These are phyloP conservation scores for Thera britannica DNA, from an alignment of 2,888 invertebrate species.

Conservation along the genomic window DNA sequence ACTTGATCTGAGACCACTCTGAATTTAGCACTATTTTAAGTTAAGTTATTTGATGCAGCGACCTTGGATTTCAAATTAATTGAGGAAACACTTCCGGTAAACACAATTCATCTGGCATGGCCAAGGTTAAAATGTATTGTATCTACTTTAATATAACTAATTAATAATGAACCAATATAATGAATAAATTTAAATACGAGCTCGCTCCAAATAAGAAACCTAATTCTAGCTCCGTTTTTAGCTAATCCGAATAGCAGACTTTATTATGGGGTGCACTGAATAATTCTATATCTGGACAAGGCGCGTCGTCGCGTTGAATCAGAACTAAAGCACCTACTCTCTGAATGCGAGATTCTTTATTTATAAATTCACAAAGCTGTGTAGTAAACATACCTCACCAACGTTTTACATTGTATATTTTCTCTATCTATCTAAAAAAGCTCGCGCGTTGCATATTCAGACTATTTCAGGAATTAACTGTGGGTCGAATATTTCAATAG, in stretches of 20 bases:
- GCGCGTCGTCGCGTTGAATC: slow-evolving; percentile 53
- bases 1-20: not conserved
- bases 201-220: slow-evolving; percentile 44
- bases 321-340: slow-evolving; percentile 42
- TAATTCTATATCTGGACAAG: slow-evolving; percentile 61
- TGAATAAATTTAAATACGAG: slow-evolving; percentile 12
- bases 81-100: not conserved
- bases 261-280: slow-evolving; percentile 53
- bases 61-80: slow-evolving; percentile 1
- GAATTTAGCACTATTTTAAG: slow-evolving; percentile 1
- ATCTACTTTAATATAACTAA: not conserved
- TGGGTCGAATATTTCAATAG: slow-evolving; percentile 7
- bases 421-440: slow-evolving; percentile 11
- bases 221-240: slow-evolving; percentile 42
- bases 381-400: slow-evolving; percentile 28
- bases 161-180: not conserved
- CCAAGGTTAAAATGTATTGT: not conserved
- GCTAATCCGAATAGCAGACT: slow-evolving; percentile 37
- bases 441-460: not conserved
- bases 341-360: slow-evolving; percentile 48
- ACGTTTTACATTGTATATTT: slow-evolving; percentile 4
- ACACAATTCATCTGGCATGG: not conserved
- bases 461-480: slow-evolving; percentile 8
- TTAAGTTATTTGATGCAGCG: not conserved
- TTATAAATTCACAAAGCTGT: slow-evolving; percentile 40